phyloP scores from a whole-genome alignment of 1,140 invertebrate species.

The Papilio xuthus region DNA sequence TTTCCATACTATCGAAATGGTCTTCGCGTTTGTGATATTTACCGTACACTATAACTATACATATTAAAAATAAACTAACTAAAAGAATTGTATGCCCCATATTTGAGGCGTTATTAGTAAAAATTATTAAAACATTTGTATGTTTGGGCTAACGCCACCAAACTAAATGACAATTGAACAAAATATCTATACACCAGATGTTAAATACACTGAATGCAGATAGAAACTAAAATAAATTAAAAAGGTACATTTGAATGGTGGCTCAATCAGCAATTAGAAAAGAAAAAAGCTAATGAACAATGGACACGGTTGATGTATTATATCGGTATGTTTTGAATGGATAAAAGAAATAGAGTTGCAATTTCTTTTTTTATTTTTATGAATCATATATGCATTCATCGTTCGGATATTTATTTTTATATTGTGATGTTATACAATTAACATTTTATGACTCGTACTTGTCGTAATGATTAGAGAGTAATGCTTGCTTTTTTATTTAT shows the following conservation, averaged over 20 bases:
- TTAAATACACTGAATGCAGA: constrained; percentile 38
- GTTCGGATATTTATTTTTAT: background rate
- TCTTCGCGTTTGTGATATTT: constrained; percentile 18
- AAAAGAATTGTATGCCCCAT: background rate
- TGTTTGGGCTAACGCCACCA: background rate
- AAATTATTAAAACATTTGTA: background rate
- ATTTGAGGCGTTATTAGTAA: constrained; percentile 7
- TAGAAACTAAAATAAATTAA: constrained; percentile 3
- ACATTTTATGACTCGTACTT: background rate
- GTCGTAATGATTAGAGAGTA: background rate
- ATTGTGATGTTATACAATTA: background rate
- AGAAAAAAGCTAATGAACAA: constrained; percentile 15
- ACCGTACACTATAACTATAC: background rate
- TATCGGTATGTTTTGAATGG: constrained; percentile 28
- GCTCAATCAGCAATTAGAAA: constrained; percentile 4
- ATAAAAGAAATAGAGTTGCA: constrained; percentile 19
- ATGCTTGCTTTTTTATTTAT: too few relatives aligned
- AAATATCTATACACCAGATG: constrained; percentile 31
- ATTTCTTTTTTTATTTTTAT: constrained; percentile 13
- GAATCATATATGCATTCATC: constrained; percentile 18
- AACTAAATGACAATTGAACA: constrained; percentile 30
- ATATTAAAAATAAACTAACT: background rate
- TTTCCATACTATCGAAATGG: constrained; percentile 3
- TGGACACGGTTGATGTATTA: constrained; percentile 15
- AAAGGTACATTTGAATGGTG: background rate